phyloP scores from a whole-genome alignment of 2,888 invertebrate species.

The Drosophila mimetica region DNA sequence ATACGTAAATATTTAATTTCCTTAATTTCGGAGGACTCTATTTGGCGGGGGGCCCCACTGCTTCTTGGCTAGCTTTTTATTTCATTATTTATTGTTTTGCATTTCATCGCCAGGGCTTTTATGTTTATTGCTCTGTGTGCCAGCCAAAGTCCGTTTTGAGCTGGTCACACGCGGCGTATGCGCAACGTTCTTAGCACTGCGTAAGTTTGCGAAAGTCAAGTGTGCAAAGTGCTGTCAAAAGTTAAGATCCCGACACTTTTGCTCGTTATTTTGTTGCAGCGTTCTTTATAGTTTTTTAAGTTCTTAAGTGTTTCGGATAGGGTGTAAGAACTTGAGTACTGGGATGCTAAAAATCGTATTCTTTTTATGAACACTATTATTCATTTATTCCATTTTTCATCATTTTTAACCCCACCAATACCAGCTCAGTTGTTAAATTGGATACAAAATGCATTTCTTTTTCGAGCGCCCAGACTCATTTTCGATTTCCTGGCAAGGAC shows the following conservation, averaged over 20 bases:
- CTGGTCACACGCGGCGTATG: conserved; percentile 34
- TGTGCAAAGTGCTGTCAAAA: conserved; percentile 58
- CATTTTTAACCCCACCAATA: no score
- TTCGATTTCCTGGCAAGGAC: not conserved
- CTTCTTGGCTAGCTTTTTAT: conserved; percentile 36
- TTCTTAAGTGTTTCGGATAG: not conserved
- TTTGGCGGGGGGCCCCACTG: conserved; percentile 18
- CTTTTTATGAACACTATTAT: not conserved
- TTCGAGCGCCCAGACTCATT: not conserved
- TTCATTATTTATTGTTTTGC: conserved; percentile 72
- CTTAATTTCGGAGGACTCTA: conserved; percentile 52
- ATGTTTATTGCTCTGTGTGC: conserved; percentile 57
- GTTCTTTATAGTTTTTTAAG: conserved; percentile 13
- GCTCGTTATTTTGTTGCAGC: conserved; percentile 6
- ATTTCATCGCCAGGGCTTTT: conserved; percentile 63
- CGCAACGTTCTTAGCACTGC: conserved; percentile 31
- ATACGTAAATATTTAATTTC: conserved; percentile 70
- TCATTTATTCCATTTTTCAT: not conserved
- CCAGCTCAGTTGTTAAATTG: not conserved
- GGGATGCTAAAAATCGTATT: not conserved
- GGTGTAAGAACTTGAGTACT: not conserved
- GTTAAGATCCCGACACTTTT: conserved; percentile 37
- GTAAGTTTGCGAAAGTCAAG: conserved; percentile 26
- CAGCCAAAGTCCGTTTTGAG: conserved; percentile 10
- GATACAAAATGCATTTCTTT: not conserved